These are phyloP conservation scores for Protobothrops flavoviridis DNA, from an alignment of 2,113 vertebrate genomes.

Conservation along the genomic window DNA sequence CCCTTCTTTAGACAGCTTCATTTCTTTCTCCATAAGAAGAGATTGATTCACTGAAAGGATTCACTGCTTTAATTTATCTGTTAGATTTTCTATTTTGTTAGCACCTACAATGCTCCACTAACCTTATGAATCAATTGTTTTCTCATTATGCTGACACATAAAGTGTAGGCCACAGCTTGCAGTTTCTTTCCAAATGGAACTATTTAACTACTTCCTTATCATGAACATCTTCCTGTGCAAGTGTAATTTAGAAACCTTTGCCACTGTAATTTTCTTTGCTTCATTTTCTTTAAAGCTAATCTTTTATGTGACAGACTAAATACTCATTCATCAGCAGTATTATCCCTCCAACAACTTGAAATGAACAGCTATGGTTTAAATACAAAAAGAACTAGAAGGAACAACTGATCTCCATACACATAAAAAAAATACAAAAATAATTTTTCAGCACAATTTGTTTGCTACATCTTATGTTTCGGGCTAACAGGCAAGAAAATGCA, in stretches of 20 bases:
- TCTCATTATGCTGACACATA: constrained; percentile 60
- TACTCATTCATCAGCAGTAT: constrained; percentile 59
- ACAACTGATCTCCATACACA: constrained; percentile 26
- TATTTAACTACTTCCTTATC: constrained; percentile 77
- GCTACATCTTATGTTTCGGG: not conserved
- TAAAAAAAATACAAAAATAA: constrained; percentile 1
- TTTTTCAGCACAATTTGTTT: not conserved
- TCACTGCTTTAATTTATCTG: constrained; percentile 16
- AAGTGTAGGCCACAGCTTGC: constrained; percentile 50
- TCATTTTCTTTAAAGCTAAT: constrained; percentile 55
- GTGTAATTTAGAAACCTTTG: constrained; percentile 70
- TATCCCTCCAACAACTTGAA: constrained; percentile 58
- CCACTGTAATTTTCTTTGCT: constrained; percentile 61
- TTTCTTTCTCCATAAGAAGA: not conserved
- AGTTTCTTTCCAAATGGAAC: constrained; percentile 65
- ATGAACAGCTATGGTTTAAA: constrained; percentile 39
- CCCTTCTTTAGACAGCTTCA: not conserved
- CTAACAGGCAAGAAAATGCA: not conserved
- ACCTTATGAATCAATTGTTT: constrained; percentile 66
- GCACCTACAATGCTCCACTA: constrained; percentile 31
- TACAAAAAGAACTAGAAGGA: not conserved
- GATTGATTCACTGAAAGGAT: not conserved
- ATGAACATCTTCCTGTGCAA: constrained; percentile 54
- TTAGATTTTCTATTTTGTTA: constrained; percentile 40
- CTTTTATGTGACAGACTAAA: constrained; percentile 54